Percentiles rank a stretch among this genome's conserved stretches.
phyloP scores from a whole-genome alignment of 2,113 vertebrate genomes.

The Falcunculus frontatus region DNA sequence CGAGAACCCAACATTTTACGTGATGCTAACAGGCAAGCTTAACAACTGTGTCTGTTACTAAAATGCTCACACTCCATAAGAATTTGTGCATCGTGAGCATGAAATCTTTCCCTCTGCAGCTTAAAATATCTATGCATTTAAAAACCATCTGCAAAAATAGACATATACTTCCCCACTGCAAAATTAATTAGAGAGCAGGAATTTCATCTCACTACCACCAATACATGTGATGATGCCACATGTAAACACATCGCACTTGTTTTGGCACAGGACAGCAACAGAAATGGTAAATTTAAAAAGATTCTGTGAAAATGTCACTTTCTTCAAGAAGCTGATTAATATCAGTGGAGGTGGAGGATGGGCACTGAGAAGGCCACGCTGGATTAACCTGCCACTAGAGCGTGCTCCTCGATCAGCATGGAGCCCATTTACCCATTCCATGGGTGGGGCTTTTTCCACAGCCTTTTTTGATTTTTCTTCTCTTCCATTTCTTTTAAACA shows the following conservation, averaged over 20 bases:
- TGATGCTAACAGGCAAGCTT: background rate
- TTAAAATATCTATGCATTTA: background rate
- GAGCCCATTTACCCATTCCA: background rate
- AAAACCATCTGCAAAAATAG: background rate
- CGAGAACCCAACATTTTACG: background rate
- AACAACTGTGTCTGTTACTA: background rate
- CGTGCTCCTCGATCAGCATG: background rate
- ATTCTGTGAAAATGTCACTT: background rate
- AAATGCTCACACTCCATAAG: background rate
- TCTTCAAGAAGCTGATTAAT: background rate
- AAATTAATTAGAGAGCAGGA: background rate
- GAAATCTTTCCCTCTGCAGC: background rate
- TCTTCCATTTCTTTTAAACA: background rate
- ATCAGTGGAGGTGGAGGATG: background rate
- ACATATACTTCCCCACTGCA: background rate
- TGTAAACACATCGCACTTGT: background rate
- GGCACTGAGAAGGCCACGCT: accelerated
- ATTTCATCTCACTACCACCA: background rate
- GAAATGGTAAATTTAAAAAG: background rate
- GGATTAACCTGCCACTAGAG: background rate
- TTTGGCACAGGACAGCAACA: background rate
- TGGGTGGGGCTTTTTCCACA: background rate
- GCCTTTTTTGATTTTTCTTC: background rate
- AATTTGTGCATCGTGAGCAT: background rate
- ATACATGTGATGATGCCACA: background rate